Evolutionary conservation across 53 echinoderm and acorn worm species (phyloP), one percentile per base, ranked within the genome.

Genomic region (Henricia sp.): DNA sequence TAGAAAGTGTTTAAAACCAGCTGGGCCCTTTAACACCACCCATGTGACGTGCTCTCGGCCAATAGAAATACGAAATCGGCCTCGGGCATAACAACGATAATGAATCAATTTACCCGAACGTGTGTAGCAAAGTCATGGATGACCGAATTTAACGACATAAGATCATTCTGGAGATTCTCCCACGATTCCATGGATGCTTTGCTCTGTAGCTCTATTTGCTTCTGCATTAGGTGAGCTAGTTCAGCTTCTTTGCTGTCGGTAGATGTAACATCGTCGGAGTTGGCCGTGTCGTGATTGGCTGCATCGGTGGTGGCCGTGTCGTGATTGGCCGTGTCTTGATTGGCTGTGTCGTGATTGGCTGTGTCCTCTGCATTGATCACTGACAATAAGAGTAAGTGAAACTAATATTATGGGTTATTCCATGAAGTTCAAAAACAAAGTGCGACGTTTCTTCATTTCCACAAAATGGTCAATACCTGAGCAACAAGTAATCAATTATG

Each of bases 91-190:
- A n/a, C n/a, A n/a, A n/a, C n/a, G n/a, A n/a, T n/a, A n/a, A n/a
- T n/a, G n/a, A n/a, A n/a, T n/a, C n/a, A n/a, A n/a, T 70, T 70
- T 80, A 95, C 99, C 90, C 92, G 32, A 17, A 99, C 89, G 53
- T 92, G 90, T 39, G 90, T 82, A 62, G 99, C 88, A 86, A 99
- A 99, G 74, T 99, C 91, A 56, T 99, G 94, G 12, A 95, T 92
- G 53, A 92, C 33, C 2, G 90, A 70, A 59, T 92, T 91, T 2
- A 99, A 54, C 50, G 92, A 91, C 27, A 90, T 82, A 21, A 99
- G 86, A 50, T 95, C 94, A 27, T 72, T 88, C 83, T 82, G 88
- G 6, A 99, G 53, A 30, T 85, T 82, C 34, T 87, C 78, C 99
- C 94, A 92, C 0, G 99, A 90, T 53, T 99, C 94, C 70, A 92